Conservation (phyloP, 2,113 vertebrate species). For the Forbesichthys agassizii region DNA sequence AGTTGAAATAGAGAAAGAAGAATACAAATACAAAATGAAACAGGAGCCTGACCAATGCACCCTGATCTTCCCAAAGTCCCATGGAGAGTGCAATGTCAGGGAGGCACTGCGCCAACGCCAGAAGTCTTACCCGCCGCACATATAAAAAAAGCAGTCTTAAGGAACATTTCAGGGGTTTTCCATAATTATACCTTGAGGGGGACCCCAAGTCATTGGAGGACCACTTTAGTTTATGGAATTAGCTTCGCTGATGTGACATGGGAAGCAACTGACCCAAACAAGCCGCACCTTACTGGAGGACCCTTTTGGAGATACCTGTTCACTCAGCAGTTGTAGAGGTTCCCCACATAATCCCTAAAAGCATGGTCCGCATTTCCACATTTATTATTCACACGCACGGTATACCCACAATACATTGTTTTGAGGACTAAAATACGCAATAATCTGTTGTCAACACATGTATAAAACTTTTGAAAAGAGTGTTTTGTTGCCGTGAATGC, state of each 20-base stretch:
- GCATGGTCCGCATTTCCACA: constrained; percentile 4
- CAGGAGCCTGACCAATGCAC: neutral
- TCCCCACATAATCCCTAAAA: constrained; percentile 3
- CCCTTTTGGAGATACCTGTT: neutral
- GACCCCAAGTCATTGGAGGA: no score
- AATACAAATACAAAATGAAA: neutral
- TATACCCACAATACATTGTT: constrained; percentile 1
- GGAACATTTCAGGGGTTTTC: no score
- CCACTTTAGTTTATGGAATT: no score
- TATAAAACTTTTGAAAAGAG: constrained; percentile 15
- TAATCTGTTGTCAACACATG: constrained; percentile 13
- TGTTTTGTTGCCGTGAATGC: constrained; percentile 11
- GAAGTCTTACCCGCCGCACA: no score
- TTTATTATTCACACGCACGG: constrained; percentile 27
- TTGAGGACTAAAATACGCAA: constrained; percentile 1
- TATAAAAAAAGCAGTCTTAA: no score
- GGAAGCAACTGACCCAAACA: no score
- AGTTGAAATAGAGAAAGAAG: constrained; percentile 31
- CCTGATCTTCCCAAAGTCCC: constrained; percentile 2
- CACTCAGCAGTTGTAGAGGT: neutral
- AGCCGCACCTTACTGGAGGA: no score
- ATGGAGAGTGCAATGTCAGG: neutral
- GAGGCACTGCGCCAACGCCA: no score
- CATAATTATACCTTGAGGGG: no score
- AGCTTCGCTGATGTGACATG: no score